Conservation (phyloP, 2,888 invertebrate genomes). For the Volucella inflata region DNA sequence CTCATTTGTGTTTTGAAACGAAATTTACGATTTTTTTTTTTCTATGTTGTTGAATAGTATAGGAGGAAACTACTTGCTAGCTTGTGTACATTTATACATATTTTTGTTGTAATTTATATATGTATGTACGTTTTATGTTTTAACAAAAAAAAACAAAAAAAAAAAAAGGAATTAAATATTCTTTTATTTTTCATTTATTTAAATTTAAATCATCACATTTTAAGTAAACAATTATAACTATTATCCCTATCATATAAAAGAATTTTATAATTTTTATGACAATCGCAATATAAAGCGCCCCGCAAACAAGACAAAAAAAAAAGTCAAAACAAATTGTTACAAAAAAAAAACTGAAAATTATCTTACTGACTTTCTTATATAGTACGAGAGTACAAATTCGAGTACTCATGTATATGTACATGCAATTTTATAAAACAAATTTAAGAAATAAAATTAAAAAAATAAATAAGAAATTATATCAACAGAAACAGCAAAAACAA, state of each 20-base stretch:
- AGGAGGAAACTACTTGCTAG: too few species aligned
- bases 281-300: constrained; percentile 44
- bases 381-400: constrained; percentile 43
- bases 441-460: background rate
- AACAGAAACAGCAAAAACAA: constrained; percentile 43
- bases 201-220: constrained; percentile 53
- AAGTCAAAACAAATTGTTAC: constrained; percentile 26
- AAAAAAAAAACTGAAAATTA: constrained; percentile 50
- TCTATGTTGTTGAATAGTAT: too few species aligned
- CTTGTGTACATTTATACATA: too few species aligned
- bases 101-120: too few species aligned
- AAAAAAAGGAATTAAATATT: background rate
- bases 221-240: constrained; percentile 18
- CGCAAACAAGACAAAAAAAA: background rate
- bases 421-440: constrained; percentile 51
- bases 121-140: too few species aligned
- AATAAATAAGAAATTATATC: constrained; percentile 17
- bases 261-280: constrained; percentile 77
- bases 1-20: too few species aligned
- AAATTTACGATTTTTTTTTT: too few species aligned
- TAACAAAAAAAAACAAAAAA: background rate
- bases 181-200: background rate
- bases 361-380: constrained; percentile 63
- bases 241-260: constrained; percentile 12
- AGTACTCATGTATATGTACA: constrained; percentile 17